These are phyloP conservation scores for Picus viridis DNA, from an alignment of 2,797 vertebrate species.

Conservation along the genomic window DNA sequence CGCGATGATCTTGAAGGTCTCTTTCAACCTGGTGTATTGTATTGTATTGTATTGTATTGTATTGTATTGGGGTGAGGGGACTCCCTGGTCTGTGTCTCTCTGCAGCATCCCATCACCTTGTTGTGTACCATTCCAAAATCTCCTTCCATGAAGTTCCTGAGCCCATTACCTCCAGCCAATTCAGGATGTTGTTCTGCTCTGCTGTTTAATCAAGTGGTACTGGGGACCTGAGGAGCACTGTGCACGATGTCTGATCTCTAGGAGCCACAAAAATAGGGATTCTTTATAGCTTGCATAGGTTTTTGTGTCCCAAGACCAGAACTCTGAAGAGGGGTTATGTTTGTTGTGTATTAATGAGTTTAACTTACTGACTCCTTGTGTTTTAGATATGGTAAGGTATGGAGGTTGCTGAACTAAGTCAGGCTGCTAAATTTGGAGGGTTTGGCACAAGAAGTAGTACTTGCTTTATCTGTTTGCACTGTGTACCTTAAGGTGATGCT, in stretches of 20 bases:
- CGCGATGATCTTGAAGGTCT: too few species aligned
- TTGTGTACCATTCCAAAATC: accelerated
- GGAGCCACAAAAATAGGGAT: background rate
- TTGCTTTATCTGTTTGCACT: background rate
- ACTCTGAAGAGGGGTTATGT: background rate
- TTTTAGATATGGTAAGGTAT: background rate
- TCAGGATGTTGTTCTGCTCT: background rate
- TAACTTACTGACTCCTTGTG: background rate
- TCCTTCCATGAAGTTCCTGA: background rate
- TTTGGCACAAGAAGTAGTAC: slow-evolving; percentile 1
- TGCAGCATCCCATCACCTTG: background rate
- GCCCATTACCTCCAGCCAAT: background rate
- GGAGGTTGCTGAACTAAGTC: background rate
- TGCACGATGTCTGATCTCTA: background rate
- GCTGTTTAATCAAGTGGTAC: background rate
- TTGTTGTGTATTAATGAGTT: background rate
- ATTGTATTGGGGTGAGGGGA: too few species aligned
- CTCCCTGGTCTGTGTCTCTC: background rate
- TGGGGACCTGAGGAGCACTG: background rate
- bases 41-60: too few species aligned
- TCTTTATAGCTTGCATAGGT: background rate
- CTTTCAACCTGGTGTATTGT: too few species aligned
- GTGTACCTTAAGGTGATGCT: background rate
- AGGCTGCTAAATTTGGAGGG: background rate
- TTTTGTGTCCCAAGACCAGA: background rate